phyloP scores from a whole-genome alignment of 37 sponge, comb jelly and placozoan genomes.

The Ephydatia muelleri region DNA sequence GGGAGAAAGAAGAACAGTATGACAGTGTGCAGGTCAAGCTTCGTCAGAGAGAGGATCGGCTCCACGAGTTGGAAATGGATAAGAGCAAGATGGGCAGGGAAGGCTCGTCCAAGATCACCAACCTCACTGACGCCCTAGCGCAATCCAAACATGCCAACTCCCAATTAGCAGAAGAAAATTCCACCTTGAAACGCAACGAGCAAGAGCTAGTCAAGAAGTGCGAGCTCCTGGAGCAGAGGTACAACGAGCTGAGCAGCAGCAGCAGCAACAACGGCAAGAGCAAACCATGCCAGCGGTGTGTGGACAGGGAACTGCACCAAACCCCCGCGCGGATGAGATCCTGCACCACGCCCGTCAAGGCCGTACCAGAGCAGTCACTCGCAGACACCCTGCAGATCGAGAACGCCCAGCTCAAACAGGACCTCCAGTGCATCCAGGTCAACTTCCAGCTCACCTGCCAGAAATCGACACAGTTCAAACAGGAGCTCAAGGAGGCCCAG shows the following conservation, averaged over 20 bases:
- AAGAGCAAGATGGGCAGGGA: slow-evolving; percentile 9
- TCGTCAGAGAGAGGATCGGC: slow-evolving; percentile 14
- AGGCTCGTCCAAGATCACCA: slow-evolving; percentile 36
- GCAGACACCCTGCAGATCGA: slow-evolving; percentile 30
- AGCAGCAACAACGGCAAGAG: neutral
- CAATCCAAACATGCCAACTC: slow-evolving; percentile 42
- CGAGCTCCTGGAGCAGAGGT: slow-evolving; percentile 15
- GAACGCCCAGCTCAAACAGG: slow-evolving; percentile 44
- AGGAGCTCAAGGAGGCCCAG: slow-evolving; percentile 45
- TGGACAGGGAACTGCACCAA: slow-evolving; percentile 3
- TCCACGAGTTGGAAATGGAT: slow-evolving; percentile 16
- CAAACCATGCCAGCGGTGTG: slow-evolving; percentile 22
- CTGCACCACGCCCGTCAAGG: slow-evolving; percentile 12
- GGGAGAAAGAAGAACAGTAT: slow-evolving; percentile 48
- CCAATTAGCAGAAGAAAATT: slow-evolving; percentile 42
- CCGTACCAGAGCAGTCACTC: slow-evolving; percentile 40
- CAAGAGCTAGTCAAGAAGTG: slow-evolving; percentile 16
- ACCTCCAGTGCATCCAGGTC: slow-evolving; percentile 51
- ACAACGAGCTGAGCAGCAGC: neutral
- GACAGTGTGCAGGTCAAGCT: slow-evolving; percentile 13
- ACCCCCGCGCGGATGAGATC: neutral
- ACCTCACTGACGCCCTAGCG: slow-evolving; percentile 53
- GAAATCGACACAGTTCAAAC: slow-evolving; percentile 45
- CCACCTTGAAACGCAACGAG: slow-evolving; percentile 14
- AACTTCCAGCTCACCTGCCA: slow-evolving; percentile 55